Conservation (phyloP, 1,140 invertebrate genomes). For the Calliphora vicina region DNA sequence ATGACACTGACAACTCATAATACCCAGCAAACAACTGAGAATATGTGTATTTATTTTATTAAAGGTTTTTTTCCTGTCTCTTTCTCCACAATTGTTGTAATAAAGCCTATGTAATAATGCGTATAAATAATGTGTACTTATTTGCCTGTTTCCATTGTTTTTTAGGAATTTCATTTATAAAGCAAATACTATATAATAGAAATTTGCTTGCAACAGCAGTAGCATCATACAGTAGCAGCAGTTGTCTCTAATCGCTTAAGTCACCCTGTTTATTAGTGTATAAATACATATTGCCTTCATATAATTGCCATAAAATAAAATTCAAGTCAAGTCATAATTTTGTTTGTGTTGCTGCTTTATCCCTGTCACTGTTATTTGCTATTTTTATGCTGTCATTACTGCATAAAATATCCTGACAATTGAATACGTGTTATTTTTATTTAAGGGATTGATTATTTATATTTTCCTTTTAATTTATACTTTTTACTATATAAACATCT, state of each 20-base stretch:
- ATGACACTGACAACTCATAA: background rate
- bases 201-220: background rate
- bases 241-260: slow-evolving; percentile 62
- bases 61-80: background rate
- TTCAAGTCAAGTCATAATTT: slow-evolving; percentile 36
- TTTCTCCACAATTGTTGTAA: background rate
- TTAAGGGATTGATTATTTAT: background rate
- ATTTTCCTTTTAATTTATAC: background rate
- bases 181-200: no score
- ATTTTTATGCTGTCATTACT: slow-evolving; percentile 40
- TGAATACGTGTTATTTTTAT: background rate
- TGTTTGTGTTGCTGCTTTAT: background rate
- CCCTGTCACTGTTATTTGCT: slow-evolving; percentile 39
- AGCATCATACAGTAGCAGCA: slow-evolving; percentile 8
- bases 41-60: no score
- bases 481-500: background rate
- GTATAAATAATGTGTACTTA: no score
- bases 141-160: no score
- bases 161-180: background rate
- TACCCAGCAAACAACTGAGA: background rate
- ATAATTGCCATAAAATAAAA: slow-evolving; percentile 42
- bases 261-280: slow-evolving; percentile 58
- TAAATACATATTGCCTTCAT: slow-evolving; percentile 47
- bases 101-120: no score
- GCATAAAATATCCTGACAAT: slow-evolving; percentile 18